These are phyloP conservation scores for Leptopilina syphax DNA, from an alignment of 2,888 invertebrate species.

Conservation along the genomic window DNA sequence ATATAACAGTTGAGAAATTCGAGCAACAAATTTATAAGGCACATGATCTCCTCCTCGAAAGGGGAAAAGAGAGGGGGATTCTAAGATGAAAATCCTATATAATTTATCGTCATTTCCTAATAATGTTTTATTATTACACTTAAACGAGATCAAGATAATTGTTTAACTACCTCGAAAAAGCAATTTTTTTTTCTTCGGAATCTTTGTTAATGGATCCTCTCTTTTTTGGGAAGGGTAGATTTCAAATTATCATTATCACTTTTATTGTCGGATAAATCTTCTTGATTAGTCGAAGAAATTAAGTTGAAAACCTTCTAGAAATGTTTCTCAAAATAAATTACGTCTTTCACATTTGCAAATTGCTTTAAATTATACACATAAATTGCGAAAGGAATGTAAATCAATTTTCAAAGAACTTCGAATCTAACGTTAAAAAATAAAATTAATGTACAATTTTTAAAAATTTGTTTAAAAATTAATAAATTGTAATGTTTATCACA, in stretches of 20 bases:
- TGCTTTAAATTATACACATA: background rate
- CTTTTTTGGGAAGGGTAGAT: background rate
- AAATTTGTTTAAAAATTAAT: no score
- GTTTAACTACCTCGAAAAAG: background rate
- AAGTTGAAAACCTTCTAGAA: background rate
- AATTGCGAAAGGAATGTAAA: no score
- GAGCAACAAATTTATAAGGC: constrained; percentile 12
- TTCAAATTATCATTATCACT: constrained; percentile 7
- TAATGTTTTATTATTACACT: background rate
- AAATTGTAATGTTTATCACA: no score
- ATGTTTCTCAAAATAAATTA: background rate
- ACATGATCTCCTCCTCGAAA: background rate
- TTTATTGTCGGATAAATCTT: background rate
- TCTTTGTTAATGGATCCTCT: background rate
- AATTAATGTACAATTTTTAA: no score
- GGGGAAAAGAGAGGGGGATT: background rate
- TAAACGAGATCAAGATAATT: constrained; percentile 19
- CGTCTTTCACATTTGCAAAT: background rate
- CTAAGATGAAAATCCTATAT: constrained; percentile 4
- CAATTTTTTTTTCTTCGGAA: background rate
- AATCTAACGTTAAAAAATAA: no score
- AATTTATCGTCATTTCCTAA: constrained; percentile 1
- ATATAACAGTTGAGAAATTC: constrained; percentile 1
- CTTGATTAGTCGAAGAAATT: background rate
- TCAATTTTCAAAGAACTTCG: no score